These are phyloP conservation scores for Corynorhinus townsendii DNA, from an alignment of 2,113 vertebrate species.

Conservation along the genomic window DNA sequence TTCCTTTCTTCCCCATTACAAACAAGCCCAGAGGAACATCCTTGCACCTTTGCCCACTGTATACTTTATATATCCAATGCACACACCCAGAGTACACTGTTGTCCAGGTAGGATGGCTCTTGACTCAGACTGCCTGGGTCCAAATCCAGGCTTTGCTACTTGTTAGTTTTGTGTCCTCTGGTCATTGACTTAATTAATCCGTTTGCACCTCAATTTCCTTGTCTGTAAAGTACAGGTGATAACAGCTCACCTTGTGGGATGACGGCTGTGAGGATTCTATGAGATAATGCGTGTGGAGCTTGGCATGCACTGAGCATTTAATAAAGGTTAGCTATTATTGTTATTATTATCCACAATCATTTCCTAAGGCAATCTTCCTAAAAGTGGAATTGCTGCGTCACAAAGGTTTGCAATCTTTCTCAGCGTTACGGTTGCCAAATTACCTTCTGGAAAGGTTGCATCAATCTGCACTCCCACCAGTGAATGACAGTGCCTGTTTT, in stretches of 20 bases:
- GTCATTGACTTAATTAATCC: slow-evolving; percentile 13
- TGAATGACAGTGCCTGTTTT: slow-evolving; percentile 43
- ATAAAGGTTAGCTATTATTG: slow-evolving; percentile 45
- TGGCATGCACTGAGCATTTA: not conserved
- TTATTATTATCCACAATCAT: slow-evolving; percentile 15
- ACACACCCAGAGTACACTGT: not conserved
- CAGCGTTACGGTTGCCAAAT: slow-evolving; percentile 29
- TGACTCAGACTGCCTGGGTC: not conserved
- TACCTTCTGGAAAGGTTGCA: slow-evolving; percentile 43
- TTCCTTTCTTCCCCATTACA: not conserved
- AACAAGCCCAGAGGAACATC: not conserved
- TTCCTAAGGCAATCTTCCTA: slow-evolving; percentile 51
- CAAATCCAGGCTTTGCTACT: not conserved
- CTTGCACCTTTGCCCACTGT: not conserved
- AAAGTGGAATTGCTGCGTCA: slow-evolving; percentile 56
- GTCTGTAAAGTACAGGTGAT: not conserved
- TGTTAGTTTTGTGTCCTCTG: slow-evolving; percentile 20
- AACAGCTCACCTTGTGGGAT: not conserved
- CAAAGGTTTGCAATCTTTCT: slow-evolving; percentile 4
- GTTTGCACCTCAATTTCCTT: not conserved
- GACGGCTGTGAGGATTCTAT: not conserved
- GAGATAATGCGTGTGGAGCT: not conserved
- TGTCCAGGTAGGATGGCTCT: not conserved
- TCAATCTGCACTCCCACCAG: slow-evolving; percentile 6
- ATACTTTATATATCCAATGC: not conserved